Percentiles rank a stretch among this genome's conserved stretches.
These are phyloP conservation scores for Phoenicopterus ruber DNA, from an alignment of 2,113 vertebrate species.

Conservation along the genomic window DNA sequence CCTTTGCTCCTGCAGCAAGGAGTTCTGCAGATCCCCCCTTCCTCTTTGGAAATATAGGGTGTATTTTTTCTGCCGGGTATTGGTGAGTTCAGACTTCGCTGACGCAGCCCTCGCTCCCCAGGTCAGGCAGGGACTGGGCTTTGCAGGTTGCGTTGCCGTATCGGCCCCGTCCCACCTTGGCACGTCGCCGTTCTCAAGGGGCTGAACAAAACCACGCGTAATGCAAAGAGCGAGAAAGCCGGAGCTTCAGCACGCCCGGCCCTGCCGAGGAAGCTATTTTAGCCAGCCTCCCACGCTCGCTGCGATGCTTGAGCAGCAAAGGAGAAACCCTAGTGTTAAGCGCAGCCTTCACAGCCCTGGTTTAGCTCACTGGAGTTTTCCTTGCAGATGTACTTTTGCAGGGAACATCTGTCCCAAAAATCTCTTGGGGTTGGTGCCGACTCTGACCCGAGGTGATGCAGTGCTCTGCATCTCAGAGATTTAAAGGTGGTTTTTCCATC, in stretches of 20 bases:
- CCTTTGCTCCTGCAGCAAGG: not conserved
- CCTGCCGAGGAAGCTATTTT: conserved; percentile 11
- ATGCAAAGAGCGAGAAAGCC: not conserved
- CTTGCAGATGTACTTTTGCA: not conserved
- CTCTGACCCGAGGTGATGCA: not conserved
- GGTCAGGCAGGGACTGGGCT: not conserved
- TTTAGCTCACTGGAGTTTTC: rapidly evolving
- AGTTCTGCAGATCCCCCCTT: not conserved
- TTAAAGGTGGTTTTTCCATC: not conserved
- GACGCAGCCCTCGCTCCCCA: not conserved
- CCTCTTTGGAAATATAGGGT: not conserved
- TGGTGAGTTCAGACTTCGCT: not conserved
- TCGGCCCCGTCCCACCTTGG: not conserved
- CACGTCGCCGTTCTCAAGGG: rapidly evolving
- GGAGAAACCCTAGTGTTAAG: not conserved
- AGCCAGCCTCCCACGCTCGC: conserved; percentile 19
- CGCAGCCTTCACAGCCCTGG: not conserved
- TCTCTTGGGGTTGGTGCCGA: not conserved
- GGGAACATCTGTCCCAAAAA: not conserved
- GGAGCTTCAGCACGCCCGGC: not conserved
- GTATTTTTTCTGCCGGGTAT: not conserved
- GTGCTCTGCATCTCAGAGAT: not conserved
- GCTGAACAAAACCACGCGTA: no score
- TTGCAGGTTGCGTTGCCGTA: not conserved
- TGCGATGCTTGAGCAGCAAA: not conserved